Percentiles rank a stretch among this genome's conserved stretches.
These are phyloP conservation scores for Nerophis lumbriciformis DNA, from an alignment of 2,113 vertebrate species.

Conservation along the genomic window DNA sequence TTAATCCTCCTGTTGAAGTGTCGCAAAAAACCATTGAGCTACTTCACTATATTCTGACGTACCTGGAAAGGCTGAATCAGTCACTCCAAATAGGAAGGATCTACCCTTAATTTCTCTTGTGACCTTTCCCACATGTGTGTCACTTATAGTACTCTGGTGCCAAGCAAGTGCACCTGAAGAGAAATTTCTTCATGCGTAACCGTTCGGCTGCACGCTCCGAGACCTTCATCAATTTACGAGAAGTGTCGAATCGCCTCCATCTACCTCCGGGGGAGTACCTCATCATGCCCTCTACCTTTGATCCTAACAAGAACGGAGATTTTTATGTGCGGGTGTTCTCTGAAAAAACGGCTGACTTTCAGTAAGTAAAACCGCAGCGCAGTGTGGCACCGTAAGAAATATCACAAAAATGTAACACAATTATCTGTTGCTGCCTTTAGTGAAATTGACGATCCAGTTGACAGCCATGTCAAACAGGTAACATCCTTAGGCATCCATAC, in stretches of 20 bases:
- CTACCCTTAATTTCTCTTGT: neutral
- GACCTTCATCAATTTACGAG: slow-evolving; percentile 74
- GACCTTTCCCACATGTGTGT: neutral
- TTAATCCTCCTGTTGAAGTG: too few relatives aligned
- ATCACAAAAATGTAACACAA: neutral
- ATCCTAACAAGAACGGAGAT: slow-evolving; percentile 77
- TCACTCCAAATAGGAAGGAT: neutral
- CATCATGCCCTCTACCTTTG: slow-evolving; percentile 79
- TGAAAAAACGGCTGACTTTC: slow-evolving; percentile 72
- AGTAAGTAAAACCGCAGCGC: slow-evolving; percentile 52
- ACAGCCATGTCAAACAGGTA: slow-evolving; percentile 75
- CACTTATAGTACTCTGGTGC: slow-evolving; percentile 48
- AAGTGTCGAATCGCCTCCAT: slow-evolving; percentile 66
- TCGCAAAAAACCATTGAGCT: too few relatives aligned
- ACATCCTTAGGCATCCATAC: slow-evolving; percentile 13
- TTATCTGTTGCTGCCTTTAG: slow-evolving; percentile 50
- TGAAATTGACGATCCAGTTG: slow-evolving; percentile 70
- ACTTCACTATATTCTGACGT: too few relatives aligned
- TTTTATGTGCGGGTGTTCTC: slow-evolving; percentile 82
- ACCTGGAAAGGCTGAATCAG: neutral
- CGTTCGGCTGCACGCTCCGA: slow-evolving; percentile 57
- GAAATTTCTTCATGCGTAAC: slow-evolving; percentile 70
- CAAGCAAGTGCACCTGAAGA: slow-evolving; percentile 63
- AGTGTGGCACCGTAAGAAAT: neutral
- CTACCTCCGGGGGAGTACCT: slow-evolving; percentile 80